Evolutionary conservation across 2,888 invertebrate genomes (phyloP), one percentile per base, ranked within the genome.

Genomic region (Clistopyga incitator): DNA sequence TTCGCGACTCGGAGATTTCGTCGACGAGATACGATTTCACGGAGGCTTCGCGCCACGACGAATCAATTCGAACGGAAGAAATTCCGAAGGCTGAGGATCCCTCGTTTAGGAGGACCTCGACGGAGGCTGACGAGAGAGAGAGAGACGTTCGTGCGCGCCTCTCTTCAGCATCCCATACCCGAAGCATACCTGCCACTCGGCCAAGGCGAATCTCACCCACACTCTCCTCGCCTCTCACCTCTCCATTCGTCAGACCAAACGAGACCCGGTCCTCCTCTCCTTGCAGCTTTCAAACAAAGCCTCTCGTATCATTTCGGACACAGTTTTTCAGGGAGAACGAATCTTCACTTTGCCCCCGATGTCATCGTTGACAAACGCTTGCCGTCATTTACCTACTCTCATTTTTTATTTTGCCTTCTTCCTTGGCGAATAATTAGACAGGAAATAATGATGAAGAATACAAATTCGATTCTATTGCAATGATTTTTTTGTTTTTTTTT

Each of bases 41-140:
- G 82, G 71, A 76, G 72, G 80, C 80, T 68, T 78, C 79, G n/a
- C 68, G 77, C 65, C 86, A 87, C 84, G 86, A 87, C 87, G 86
- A 87, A 87, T 87, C 87, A 86, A 86, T 86, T 87, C 83, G 71
- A 78, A 82, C 71, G 85, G 85, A 86, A 85, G 85, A 86, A 86
- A 87, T 86, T 84, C 68, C 71, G 84, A 84, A 81, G 84, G 81
- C 71, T 72, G 79, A 72, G 76, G 83, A 72, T 81, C 84, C 81
- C 81, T 81, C 81, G 84, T 81, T 81, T 78, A 78, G 84, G 75
- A 67, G 65, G n/a, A n/a, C n/a, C 75, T 56, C 82, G 86, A 84
- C 72, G 77, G 74, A 61, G 81, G 81, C 79, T 76, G 79, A 78
- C 82, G 61, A 74, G 61, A 20, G 64, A 38, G 61, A 74, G 61